A percentile compares a stretch with the other conserved stretches of the same genome.
phyloP scores from a whole-genome alignment of 2,797 vertebrate species.

The Tauraco hartlaubi region DNA sequence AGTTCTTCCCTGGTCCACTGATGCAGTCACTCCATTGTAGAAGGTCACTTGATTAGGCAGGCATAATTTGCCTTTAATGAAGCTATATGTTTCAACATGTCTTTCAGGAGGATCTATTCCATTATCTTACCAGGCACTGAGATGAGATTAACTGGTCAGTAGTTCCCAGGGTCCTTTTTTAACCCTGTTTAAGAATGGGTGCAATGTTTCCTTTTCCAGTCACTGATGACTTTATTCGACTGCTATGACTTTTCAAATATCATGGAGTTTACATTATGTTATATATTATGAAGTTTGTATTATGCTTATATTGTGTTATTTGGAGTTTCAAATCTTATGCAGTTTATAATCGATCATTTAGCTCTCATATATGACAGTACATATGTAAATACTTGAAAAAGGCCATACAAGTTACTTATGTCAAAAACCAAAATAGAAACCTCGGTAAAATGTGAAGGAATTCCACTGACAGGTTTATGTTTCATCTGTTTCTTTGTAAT shows the following conservation, averaged over 20 bases:
- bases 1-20: no score
- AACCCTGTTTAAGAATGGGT: not conserved
- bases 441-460: not conserved
- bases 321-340: not conserved
- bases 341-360: not conserved
- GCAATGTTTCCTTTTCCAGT: not conserved
- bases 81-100: no score
- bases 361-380: not conserved
- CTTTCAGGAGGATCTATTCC: no score
- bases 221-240: not conserved
- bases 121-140: not conserved
- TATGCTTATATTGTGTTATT: not conserved
- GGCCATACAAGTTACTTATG: not conserved
- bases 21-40: no score
- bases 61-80: no score
- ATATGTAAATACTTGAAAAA: not conserved
- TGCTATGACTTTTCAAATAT: not conserved
- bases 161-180: not conserved
- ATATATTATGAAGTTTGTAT: not conserved
- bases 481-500: not conserved
- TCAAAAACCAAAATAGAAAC: not conserved
- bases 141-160: not conserved
- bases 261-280: not conserved
- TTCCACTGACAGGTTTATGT: not conserved
- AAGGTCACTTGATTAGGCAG: no score